Conservation (phyloP, 1,140 invertebrate species). For the Brachionus angularis region DNA sequence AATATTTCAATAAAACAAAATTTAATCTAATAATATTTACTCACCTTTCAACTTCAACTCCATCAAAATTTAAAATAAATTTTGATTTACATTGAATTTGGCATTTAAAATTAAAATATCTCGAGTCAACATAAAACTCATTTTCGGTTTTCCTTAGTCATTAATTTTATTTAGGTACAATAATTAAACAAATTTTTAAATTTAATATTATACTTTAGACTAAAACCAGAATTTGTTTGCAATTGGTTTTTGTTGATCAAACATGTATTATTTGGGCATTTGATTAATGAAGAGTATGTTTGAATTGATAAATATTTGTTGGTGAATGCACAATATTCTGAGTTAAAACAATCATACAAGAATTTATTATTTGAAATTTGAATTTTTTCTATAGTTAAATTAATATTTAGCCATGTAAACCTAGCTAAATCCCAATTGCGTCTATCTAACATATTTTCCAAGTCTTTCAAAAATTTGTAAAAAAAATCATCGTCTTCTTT, state of each 20-base stretch:
- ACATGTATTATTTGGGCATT: neutral
- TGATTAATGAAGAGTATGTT: neutral
- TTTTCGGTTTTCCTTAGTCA: too few relatives aligned
- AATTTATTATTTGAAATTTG: neutral
- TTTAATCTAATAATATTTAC: neutral
- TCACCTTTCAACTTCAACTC: neutral
- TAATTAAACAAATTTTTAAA: neutral
- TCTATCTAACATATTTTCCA: neutral
- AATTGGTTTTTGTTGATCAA: neutral
- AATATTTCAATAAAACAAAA: neutral
- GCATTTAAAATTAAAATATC: neutral
- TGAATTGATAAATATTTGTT: neutral
- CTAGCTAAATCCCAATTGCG: neutral
- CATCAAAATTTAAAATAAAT: neutral
- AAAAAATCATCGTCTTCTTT: neutral
- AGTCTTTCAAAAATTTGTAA: neutral
- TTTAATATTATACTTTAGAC: neutral
- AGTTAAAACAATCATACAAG: slow-evolving; percentile 9
- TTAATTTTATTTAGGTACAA: neutral
- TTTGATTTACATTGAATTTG: slow-evolving; percentile 1
- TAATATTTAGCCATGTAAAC: neutral
- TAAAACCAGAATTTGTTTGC: neutral
- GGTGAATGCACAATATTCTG: neutral
- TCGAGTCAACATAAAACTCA: neutral
- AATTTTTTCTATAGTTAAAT: neutral